A percentile compares a stretch with the other conserved stretches of the same genome.
Conservation (phyloP, 2,113 vertebrate species). For the Chaenocephalus aceratus region DNA sequence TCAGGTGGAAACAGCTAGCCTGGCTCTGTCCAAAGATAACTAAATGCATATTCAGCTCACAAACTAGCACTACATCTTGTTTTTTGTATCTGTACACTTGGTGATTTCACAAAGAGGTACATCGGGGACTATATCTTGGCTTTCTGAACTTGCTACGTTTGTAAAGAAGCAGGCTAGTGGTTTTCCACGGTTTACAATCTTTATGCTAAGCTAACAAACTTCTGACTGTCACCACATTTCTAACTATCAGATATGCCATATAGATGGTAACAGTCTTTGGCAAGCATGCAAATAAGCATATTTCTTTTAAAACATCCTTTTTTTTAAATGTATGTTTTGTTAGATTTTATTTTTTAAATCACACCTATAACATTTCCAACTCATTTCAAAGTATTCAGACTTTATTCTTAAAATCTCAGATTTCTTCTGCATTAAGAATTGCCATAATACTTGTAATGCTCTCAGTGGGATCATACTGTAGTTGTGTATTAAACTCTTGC, state of each 20-base stretch:
- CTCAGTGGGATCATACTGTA: background rate
- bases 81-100: background rate
- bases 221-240: background rate
- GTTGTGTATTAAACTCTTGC: conserved; percentile 1
- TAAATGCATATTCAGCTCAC: no score
- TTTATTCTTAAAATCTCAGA: background rate
- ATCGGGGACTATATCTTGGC: background rate
- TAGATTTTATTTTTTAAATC: background rate
- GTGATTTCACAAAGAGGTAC: background rate
- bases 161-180: background rate
- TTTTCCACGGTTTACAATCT: background rate
- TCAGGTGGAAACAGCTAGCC: background rate
- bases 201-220: conserved; percentile 2
- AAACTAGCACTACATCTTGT: no score
- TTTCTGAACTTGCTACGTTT: background rate
- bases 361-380: background rate
- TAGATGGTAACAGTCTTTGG: no score
- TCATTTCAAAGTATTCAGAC: background rate
- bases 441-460: background rate
- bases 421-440: background rate
- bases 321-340: background rate
- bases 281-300: no score
- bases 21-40: background rate
- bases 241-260: background rate
- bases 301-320: no score